Base-by-base conservation (phyloP, 2,113 vertebrate species). In the Sphaerodactylus townsendi region DNA sequence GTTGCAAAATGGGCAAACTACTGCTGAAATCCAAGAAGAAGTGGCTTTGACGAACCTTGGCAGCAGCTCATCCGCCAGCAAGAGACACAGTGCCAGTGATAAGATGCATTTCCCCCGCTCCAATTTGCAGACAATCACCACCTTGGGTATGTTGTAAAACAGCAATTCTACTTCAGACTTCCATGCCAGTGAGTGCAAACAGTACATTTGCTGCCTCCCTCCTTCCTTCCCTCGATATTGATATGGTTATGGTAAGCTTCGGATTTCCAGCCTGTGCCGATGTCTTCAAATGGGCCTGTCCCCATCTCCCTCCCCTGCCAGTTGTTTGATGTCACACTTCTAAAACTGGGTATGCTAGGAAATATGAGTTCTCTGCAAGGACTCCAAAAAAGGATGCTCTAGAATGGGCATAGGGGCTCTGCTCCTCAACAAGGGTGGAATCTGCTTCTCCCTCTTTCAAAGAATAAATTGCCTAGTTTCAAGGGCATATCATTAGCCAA, bases 11-110 rank as follows among this genome's bases (percentile, higher is more conserved):
- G 98, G 98, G 62, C 98, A 99, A 94, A 96, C 96, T 75, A 96
- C 97, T 0, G 93, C 98, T 1, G 98, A 99, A 96, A 98, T 99
- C 92, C 98, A 98, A 84, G 98, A 99, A 85, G 98, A 99, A 87
- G 97, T 99, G 85, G 97, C 97, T 1, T 94, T 99, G 89, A 99
- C 97, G 81, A 98, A 95, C 84, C 89, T 99, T 92, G 96, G 97
- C 65, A 95, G 96, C 15, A 91, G 95, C 10, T 93, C 97, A 0
- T 94, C 97, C 30, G 89, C 96, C 17, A 98, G 97, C 94, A 99
- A 98, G 90, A 96, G 96, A 50, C 97, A 98, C 90, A 99, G 98
- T 76, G 94, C 94, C n/a, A 95, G 95, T 0, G 98, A 99, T 69
- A 99, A 98, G 93, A 96, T 98, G 90, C 97, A 98, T 87, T 98